These are phyloP conservation scores for Clavelina lepadiformis DNA, from an alignment of 23 tunicate species.

Conservation along the genomic window DNA sequence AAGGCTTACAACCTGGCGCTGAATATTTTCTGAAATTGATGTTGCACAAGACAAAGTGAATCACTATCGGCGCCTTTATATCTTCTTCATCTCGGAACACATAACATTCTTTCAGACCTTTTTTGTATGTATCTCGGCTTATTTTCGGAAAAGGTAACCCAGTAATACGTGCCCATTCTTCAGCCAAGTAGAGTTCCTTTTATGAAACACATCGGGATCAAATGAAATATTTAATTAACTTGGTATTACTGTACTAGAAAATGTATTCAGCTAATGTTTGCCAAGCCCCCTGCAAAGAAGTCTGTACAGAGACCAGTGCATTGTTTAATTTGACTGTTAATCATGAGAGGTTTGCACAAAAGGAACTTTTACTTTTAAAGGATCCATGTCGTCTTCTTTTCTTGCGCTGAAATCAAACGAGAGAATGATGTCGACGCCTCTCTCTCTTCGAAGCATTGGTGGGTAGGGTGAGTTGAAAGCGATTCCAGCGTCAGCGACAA, in stretches of 20 bases:
- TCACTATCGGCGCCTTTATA: conserved; percentile 54
- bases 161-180: conserved; percentile 78
- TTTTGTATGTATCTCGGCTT: conserved; percentile 40
- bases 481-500: conserved; percentile 74
- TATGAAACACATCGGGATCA: too few species aligned
- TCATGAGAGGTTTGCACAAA: too few species aligned
- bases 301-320: too few species aligned
- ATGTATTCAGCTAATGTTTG: too few species aligned
- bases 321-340: too few species aligned
- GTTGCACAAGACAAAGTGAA: conserved; percentile 73
- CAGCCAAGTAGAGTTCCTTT: conserved; percentile 65
- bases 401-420: conserved; percentile 85
- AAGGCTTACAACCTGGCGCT: conserved; percentile 43
- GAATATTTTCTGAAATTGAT: conserved; percentile 38
- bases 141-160: conserved; percentile 69
- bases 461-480: conserved; percentile 85
- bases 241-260: too few species aligned
- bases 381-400: conserved; percentile 43
- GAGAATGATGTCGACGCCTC: conserved; percentile 66
- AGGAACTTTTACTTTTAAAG: conserved; percentile 61
- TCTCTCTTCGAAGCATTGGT: conserved; percentile 62
- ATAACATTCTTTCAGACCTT: conserved; percentile 76
- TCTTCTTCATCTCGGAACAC: conserved; percentile 67
- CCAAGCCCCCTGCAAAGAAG: too few species aligned
- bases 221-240: too few species aligned